A percentile compares a stretch with the other conserved stretches of the same genome.
These are phyloP conservation scores for Penaeus vannamei DNA, from an alignment of 1,140 invertebrate species.

Conservation along the genomic window DNA sequence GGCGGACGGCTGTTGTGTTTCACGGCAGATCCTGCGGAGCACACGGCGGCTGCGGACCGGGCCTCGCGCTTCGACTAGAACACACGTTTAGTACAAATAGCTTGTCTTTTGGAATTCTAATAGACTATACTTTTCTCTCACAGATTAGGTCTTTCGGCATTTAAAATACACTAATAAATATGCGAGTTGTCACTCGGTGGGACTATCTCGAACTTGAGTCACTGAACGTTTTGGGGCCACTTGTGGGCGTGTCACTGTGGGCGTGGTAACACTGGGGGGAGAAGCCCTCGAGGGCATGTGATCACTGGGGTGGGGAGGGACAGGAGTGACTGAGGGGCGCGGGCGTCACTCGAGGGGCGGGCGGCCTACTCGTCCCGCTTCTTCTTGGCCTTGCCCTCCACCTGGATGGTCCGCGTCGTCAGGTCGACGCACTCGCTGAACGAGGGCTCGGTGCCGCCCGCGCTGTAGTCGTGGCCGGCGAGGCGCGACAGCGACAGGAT, in stretches of 20 bases:
- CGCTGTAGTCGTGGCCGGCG: conserved; percentile 78
- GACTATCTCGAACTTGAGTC: conserved; percentile 14
- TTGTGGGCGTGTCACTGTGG: neutral
- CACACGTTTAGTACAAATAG: conserved; percentile 42
- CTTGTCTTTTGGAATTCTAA: conserved; percentile 53
- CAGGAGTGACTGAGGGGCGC: neutral
- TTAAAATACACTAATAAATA: conserved; percentile 57
- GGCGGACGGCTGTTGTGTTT: no score
- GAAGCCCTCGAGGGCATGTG: neutral
- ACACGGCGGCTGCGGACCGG: conserved; percentile 2
- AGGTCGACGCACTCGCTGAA: conserved; percentile 84
- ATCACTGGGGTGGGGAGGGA: no score
- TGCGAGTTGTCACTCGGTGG: conserved; percentile 48
- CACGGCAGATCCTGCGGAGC: neutral
- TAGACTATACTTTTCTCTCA: conserved; percentile 48
- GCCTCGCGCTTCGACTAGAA: conserved; percentile 52
- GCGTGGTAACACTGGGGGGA: neutral
- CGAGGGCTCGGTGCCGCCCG: conserved; percentile 73
- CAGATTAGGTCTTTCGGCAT: conserved; percentile 13
- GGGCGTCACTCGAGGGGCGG: neutral
- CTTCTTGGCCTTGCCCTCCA: conserved; percentile 89
- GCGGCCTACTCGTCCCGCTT: conserved; percentile 83
- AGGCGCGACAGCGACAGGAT: conserved; percentile 86
- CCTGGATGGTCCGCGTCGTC: conserved; percentile 83
- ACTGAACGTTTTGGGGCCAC: neutral